Evolutionary conservation across 2,888 invertebrate species (phyloP), one percentile per base, ranked within the genome.

Genomic region (Gibbula magus): DNA sequence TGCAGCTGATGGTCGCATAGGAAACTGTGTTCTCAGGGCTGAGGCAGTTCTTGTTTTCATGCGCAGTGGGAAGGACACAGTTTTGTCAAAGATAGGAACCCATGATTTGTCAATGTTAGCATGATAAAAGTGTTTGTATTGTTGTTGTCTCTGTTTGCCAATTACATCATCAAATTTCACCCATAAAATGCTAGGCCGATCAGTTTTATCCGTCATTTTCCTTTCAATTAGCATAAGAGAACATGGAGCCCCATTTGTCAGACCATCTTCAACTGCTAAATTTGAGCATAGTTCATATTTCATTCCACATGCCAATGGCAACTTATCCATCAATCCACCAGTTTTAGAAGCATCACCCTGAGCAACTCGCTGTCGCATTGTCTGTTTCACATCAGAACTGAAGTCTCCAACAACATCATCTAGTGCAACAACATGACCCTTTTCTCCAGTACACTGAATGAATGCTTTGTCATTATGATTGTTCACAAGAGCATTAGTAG

Each of bases 161-260:
- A 79, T 70, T 16, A 67, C 29, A 20, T 66, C 52, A 45, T 70
- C 74, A 52, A 82, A 73, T 79, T 82, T 80, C 18, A 35, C n/a
- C 16, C 81, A 54, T 77, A 80, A 81, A 7, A 81, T 79, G 35
- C 53, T 35, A 18, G 20, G 54, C 75, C 56, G 52, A 13, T 83
- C 84, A 56, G 22, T 7, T 32, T 70, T 73, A 45, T 73, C 52
- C 10, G 16, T 32, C n/a, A 13, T 66, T 5, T 39, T 35, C 29
- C 45, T 22, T 18, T 76, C 73, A 61, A 83, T 77, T 73, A 80
- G 75, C 74, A 35, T 80, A 1, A 84, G 54, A 77, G 67, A 73
- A 66, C 85, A 82, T 39, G 81, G 79, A 16, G 83, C 81, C n/a
- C 83, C 86, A 84, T 86, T 86, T 10, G 81, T 83, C 22, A 85